Evolutionary conservation across 2,797 vertebrate genomes (phyloP).

Genomic region (Gadopsis bispinosus): DNA sequence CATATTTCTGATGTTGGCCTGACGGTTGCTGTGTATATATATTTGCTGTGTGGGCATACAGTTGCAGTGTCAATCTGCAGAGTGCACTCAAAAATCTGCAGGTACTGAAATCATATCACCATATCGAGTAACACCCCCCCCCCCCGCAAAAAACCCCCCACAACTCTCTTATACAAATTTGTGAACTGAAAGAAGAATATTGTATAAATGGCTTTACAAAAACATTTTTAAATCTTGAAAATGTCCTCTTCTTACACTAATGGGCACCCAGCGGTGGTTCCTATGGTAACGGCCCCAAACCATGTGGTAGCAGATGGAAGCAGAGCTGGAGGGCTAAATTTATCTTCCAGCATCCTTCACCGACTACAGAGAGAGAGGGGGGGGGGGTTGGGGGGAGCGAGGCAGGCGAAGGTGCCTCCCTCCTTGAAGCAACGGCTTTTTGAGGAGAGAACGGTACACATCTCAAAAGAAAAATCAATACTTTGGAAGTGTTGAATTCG

Average conservation of each 20-base stretch:
- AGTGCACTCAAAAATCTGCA: slow-evolving; percentile 24
- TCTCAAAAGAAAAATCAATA: slow-evolving; percentile 71
- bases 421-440: slow-evolving; percentile 66
- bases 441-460: slow-evolving; percentile 59
- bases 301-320: slow-evolving; percentile 89
- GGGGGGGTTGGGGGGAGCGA: slow-evolving; percentile 51
- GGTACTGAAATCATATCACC: not conserved
- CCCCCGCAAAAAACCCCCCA: not conserved
- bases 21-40: not conserved
- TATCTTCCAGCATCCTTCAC: slow-evolving; percentile 87
- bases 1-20: not conserved
- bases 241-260: slow-evolving; percentile 82
- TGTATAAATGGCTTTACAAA: slow-evolving; percentile 77
- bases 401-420: slow-evolving; percentile 73
- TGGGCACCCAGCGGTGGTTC: slow-evolving; percentile 86
- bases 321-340: slow-evolving; percentile 89
- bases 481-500: slow-evolving; percentile 53
- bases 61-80: slow-evolving; percentile 21
- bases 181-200: slow-evolving; percentile 60
- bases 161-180: slow-evolving; percentile 15
- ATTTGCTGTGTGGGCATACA: slow-evolving; percentile 16
- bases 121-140: not conserved
- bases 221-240: slow-evolving; percentile 79
- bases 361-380: slow-evolving; percentile 76
- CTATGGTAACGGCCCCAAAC: slow-evolving; percentile 89